Percentiles rank a stretch among this genome's conserved stretches.
Conservation (phyloP, 2,888 invertebrate genomes). For the Sarcophaga carnaria region DNA sequence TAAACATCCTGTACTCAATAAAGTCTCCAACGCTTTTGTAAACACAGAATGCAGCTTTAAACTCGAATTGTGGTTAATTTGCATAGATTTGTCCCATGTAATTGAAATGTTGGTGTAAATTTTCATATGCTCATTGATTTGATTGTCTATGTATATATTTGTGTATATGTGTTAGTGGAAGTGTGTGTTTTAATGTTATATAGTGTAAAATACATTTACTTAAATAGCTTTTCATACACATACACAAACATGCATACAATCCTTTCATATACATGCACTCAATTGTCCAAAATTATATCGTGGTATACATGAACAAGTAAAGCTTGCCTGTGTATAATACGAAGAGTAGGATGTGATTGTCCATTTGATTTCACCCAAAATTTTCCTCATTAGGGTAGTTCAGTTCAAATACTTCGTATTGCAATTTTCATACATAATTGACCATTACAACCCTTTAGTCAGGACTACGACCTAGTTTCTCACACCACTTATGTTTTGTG, state of each 20-base stretch:
- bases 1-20: no score
- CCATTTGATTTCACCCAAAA: no score
- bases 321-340: no score
- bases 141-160: background rate
- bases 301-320: no score
- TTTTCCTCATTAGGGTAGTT: no score
- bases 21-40: background rate
- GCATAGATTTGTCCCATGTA: background rate
- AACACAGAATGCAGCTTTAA: background rate
- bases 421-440: no score
- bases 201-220: background rate
- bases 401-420: no score
- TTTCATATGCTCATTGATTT: background rate
- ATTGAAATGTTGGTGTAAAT: background rate
- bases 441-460: no score
- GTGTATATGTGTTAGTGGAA: background rate
- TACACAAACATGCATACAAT: background rate
- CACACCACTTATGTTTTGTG: no score
- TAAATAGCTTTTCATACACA: background rate
- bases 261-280: background rate
- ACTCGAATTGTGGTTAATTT: background rate
- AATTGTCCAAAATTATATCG: no score
- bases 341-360: no score
- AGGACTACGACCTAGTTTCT: no score
- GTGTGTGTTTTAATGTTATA: background rate